Evolutionary conservation across 2,797 vertebrate species (phyloP), one percentile per base, ranked within the genome.

Genomic region (Premnoplex brunnescens): DNA sequence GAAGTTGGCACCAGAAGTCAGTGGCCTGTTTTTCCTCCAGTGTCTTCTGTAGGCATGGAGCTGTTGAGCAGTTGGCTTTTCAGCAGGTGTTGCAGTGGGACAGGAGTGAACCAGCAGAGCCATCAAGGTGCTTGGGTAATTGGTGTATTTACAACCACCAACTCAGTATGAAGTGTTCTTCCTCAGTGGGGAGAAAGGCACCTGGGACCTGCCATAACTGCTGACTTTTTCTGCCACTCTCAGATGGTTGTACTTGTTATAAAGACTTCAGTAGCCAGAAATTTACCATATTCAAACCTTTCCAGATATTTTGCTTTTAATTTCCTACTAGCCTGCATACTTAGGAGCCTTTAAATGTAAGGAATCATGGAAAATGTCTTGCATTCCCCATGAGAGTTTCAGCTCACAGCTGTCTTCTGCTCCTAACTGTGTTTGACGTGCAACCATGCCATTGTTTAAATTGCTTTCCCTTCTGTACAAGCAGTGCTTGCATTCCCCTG

Each of bases 401-500:
- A 34, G 34, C 41, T 83, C 48, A 26, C 72, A 59, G 37, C 83
- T 96, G 91, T 91, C 94, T 76, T 90, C 95, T 96, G 72, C 88
- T 88, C 84, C 54, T 84, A 73, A 52, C 71, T 91, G 95, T 83
- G 73, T 93, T 94, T 94, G 91, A 85, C 79, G 7, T 87, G 79
- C 92, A 93, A 88, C 92, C 78, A 85, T 92, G 95, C 86, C 89
- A 27, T 93, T 96, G 91, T 92, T 84, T 75, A 81, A 92, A 89
- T 58, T 67, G 16, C 48, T 85, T 71, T 63, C 39, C 39, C 54
- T 92, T 71, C 72, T 54, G 2, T 5, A 6, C 15, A 17, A 49
- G 32, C 37, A 1, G 22, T 46, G 5, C n/a, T 19, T 60, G 51
- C 10, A 3, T 78, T 75, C 28, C 75, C 6, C 56, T 73, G 68